phyloP scores from a whole-genome alignment of 2,113 vertebrate species.

The Axis porcinus region DNA sequence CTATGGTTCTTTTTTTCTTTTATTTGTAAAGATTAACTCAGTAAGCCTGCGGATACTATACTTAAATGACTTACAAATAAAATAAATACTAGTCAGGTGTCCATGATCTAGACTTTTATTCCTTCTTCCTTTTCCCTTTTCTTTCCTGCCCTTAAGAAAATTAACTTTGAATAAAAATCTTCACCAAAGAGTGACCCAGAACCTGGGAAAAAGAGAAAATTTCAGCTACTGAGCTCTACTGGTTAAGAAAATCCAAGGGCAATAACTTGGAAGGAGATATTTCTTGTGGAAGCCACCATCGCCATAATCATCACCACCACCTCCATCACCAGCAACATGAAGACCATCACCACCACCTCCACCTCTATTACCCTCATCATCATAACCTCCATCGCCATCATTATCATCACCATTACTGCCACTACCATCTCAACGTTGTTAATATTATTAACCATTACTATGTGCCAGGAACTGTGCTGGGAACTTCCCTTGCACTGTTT shows the following conservation, averaged over 20 bases:
- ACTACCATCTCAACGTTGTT: rapidly evolving
- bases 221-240: neutral
- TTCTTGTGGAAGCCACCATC: neutral
- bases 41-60: neutral
- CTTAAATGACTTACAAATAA: neutral
- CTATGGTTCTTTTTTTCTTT: neutral
- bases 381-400: no score
- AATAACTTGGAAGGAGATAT: neutral
- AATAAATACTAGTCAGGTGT: neutral
- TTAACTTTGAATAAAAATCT: neutral
- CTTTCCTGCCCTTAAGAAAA: neutral
- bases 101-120: neutral
- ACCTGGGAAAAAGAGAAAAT: neutral
- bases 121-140: neutral
- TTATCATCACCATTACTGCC: neutral
- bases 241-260: neutral
- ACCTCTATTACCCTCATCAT: rapidly evolving
- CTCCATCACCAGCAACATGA: neutral
- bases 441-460: neutral
- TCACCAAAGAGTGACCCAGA: neutral
- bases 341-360: neutral
- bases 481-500: neutral
- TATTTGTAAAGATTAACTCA: neutral
- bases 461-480: neutral
- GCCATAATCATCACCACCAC: neutral